phyloP scores from a whole-genome alignment of 2,888 invertebrate genomes.

The Eristalinus sepulchralis region DNA sequence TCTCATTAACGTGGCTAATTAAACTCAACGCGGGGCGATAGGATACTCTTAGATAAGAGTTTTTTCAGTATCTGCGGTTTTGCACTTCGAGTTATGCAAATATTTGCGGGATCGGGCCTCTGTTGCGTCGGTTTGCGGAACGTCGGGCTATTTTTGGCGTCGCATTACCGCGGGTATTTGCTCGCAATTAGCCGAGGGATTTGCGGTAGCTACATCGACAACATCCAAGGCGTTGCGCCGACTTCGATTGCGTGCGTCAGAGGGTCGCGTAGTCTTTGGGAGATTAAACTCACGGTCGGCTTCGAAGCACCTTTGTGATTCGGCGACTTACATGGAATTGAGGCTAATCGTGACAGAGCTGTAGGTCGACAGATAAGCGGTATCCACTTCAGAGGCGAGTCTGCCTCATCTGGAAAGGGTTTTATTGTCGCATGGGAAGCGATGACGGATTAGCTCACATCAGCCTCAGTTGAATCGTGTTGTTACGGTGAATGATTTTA shows the following conservation, averaged over 20 bases:
- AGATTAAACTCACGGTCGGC: neutral
- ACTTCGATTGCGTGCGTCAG: neutral
- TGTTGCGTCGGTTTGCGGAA: neutral
- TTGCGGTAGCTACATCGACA: neutral
- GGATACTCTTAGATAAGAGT: slow-evolving; percentile 20
- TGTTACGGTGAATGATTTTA: neutral
- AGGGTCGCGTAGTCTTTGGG: neutral
- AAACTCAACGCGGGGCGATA: slow-evolving; percentile 20
- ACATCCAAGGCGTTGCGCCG: neutral
- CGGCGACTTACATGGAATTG: neutral
- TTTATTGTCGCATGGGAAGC: neutral
- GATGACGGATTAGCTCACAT: neutral
- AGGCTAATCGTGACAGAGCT: neutral
- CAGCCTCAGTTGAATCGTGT: neutral
- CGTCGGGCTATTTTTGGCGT: neutral
- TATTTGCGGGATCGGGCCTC: slow-evolving; percentile 23
- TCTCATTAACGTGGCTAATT: slow-evolving; percentile 40
- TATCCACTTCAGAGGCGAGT: neutral
- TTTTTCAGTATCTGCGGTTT: slow-evolving; percentile 33
- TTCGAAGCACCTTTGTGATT: neutral
- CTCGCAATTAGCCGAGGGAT: neutral
- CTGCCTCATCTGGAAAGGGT: neutral
- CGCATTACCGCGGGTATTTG: neutral
- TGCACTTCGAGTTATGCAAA: slow-evolving; percentile 44
- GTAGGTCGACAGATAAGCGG: neutral